Conservation (phyloP, 2,888 invertebrate genomes). For the Nectonema munidae region DNA sequence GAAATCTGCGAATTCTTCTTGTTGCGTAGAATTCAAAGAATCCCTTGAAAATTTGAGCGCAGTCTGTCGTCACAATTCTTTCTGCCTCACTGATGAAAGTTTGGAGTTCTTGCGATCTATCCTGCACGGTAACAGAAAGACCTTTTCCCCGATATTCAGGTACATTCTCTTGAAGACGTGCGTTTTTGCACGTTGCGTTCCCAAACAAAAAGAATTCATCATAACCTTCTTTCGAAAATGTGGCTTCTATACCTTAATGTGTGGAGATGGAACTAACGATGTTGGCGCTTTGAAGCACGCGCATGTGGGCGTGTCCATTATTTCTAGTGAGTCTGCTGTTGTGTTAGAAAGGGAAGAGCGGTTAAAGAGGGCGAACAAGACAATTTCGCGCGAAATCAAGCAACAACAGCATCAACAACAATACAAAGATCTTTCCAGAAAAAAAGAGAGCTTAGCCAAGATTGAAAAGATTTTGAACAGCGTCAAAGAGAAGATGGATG, state of each 20-base stretch:
- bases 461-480: conserved; percentile 28
- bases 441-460: too few relatives aligned
- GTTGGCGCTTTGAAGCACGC: conserved; percentile 95
- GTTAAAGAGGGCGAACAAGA: too few relatives aligned
- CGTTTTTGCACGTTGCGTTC: conserved; percentile 80
- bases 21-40: too few relatives aligned
- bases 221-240: conserved; percentile 52
- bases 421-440: too few relatives aligned
- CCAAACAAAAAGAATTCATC: conserved; percentile 87
- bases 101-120: neutral
- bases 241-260: conserved; percentile 76
- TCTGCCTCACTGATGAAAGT: conserved; percentile 1
- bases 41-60: too few relatives aligned
- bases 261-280: conserved; percentile 98
- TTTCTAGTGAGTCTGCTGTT: neutral
- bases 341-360: neutral
- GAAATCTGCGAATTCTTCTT: too few relatives aligned
- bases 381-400: too few relatives aligned
- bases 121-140: neutral
- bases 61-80: neutral
- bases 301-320: conserved; percentile 35
- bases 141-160: neutral
- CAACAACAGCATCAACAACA: too few relatives aligned
- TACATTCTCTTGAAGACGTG: conserved; percentile 19
- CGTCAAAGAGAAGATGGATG: conserved; percentile 46